A percentile compares a stretch with the other conserved stretches of the same genome.
phyloP scores from a whole-genome alignment of 1,140 invertebrate species.

The Drosophila novamexicana region DNA sequence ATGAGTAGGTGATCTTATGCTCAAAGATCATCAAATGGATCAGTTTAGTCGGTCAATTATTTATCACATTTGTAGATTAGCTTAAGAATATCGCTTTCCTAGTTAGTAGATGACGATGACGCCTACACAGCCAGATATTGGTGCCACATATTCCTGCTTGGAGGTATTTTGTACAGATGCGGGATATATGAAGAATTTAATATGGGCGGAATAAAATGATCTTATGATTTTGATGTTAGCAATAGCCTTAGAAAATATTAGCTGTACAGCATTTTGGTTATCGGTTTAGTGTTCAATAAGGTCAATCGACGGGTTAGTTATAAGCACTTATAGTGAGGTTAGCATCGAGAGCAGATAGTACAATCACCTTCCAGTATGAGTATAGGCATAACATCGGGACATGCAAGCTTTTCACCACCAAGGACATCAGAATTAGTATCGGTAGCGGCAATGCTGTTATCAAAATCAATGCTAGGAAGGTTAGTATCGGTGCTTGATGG shows the following conservation, averaged over 20 bases:
- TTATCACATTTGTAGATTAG: neutral
- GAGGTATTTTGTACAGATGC: constrained; percentile 67
- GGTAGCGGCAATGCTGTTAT: constrained; percentile 20
- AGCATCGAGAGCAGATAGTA: constrained; percentile 58
- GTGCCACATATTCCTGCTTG: constrained; percentile 52
- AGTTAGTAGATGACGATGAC: constrained; percentile 12
- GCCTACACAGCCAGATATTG: constrained; percentile 41
- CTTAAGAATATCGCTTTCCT: neutral
- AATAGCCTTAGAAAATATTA: constrained; percentile 32
- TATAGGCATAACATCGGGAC: constrained; percentile 83
- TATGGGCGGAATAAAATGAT: constrained; percentile 1
- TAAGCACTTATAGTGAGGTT: constrained; percentile 45
- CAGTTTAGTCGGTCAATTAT: neutral
- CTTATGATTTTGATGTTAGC: constrained; percentile 2
- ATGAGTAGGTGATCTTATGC: neutral
- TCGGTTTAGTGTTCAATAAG: too few relatives aligned
- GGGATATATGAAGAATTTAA: constrained; percentile 7
- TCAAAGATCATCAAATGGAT: neutral
- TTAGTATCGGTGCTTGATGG: constrained; percentile 29
- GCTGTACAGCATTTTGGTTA: constrained; percentile 57
- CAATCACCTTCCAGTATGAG: constrained; percentile 84
- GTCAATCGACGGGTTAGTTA: constrained; percentile 30
- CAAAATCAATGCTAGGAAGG: constrained; percentile 22
- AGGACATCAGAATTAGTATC: constrained; percentile 28
- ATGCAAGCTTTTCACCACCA: constrained; percentile 70